phyloP scores from a whole-genome alignment of 2,113 vertebrate species.

The Guaruba guarouba region DNA sequence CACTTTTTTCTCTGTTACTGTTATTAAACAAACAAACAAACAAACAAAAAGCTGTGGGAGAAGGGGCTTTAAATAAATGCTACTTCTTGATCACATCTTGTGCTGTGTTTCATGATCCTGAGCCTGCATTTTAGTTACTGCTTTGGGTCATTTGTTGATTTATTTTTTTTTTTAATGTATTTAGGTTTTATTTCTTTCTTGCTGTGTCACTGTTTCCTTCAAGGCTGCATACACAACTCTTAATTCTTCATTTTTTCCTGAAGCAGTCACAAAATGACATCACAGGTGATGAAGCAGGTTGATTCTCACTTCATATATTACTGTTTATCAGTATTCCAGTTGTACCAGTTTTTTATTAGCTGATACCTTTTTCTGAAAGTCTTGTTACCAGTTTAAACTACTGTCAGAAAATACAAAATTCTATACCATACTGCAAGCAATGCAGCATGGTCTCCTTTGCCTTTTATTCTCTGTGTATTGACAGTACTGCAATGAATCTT shows the following conservation, averaged over 20 bases:
- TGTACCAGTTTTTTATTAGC: background rate
- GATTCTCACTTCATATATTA: background rate
- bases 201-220: background rate
- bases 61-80: background rate
- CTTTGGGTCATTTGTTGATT: background rate
- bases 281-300: background rate
- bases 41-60: background rate
- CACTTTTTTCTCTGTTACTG: background rate
- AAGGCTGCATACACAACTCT: background rate
- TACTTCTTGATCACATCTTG: background rate
- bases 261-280: background rate
- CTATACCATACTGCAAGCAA: background rate
- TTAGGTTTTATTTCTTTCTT: background rate
- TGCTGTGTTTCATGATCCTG: background rate
- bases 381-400: background rate
- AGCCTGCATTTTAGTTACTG: background rate
- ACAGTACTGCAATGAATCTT: background rate
- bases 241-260: background rate
- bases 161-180: background rate
- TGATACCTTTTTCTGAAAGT: background rate
- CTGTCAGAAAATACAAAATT: background rate
- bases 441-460: background rate
- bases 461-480: background rate
- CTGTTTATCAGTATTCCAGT: background rate
- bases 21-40: background rate